phyloP scores from a whole-genome alignment of 1,140 invertebrate species.

The Magallana gigas region DNA sequence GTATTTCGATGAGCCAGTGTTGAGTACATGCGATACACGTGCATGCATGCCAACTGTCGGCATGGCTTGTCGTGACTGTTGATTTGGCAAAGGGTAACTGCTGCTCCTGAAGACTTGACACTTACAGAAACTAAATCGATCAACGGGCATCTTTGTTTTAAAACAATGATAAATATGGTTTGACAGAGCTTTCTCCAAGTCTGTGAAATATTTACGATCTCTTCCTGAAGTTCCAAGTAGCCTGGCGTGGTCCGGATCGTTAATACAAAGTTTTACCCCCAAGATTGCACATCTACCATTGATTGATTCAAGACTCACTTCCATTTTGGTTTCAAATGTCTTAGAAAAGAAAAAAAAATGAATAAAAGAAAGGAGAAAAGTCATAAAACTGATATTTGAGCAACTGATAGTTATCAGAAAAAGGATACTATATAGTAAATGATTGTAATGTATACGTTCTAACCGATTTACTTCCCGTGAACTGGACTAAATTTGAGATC shows the following conservation, averaged over 20 bases:
- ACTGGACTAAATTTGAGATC: too few species aligned
- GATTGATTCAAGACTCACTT: background rate
- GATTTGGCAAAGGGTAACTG: background rate
- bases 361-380: background rate
- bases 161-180: background rate
- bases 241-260: background rate
- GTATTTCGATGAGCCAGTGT: too few species aligned
- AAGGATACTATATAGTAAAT: background rate
- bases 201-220: conserved; percentile 10
- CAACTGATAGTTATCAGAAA: background rate
- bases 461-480: too few species aligned
- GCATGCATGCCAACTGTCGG: too few species aligned
- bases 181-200: conserved; percentile 11
- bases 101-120: background rate
- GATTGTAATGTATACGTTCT: too few species aligned
- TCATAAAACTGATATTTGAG: background rate
- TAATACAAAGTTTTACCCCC: background rate
- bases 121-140: conserved; percentile 15
- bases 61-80: background rate
- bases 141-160: background rate
- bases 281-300: background rate
- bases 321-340: background rate
- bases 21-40: too few species aligned
- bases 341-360: too few species aligned
- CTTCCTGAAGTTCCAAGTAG: background rate